Evolutionary conservation across 2,113 vertebrate genomes (phyloP).

Genomic region (Emydocephalus ijimae): DNA sequence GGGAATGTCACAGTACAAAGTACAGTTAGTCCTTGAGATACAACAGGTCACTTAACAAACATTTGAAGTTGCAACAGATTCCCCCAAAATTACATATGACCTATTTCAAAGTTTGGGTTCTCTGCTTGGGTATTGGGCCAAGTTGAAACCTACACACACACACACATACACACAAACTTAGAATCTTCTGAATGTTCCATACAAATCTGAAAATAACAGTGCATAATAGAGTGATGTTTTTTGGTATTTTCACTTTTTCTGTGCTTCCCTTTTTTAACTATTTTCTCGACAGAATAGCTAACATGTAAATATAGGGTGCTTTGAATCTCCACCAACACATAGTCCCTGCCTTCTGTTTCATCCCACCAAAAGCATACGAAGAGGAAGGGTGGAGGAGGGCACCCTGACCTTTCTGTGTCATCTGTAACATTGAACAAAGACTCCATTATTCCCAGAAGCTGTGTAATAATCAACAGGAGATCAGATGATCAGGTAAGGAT

Average conservation of each 20-base stretch:
- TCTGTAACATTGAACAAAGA: conserved; percentile 48
- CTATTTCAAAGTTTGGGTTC: neutral
- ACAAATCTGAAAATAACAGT: neutral
- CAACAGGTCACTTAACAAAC: neutral
- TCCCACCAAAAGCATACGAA: conserved; percentile 39
- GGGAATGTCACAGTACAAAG: neutral
- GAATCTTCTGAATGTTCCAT: neutral
- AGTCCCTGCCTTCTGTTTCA: conserved; percentile 1
- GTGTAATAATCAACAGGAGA: conserved; percentile 56
- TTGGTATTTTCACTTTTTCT: neutral
- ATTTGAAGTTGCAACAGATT: neutral
- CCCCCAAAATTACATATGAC: neutral
- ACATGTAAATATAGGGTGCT: neutral
- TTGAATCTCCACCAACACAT: neutral
- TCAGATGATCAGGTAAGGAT: conserved; percentile 59
- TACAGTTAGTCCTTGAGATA: neutral
- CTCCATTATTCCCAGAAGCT: conserved; percentile 48
- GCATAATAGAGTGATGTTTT: neutral
- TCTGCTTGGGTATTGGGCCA: neutral
- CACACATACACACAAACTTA: neutral
- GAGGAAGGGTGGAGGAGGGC: conserved; percentile 15
- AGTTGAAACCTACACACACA: neutral
- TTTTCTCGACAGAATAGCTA: neutral
- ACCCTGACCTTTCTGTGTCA: conserved; percentile 49
- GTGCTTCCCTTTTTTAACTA: neutral